A percentile compares a stretch with the other conserved stretches of the same genome.
Conservation (phyloP, 2,113 vertebrate species). For the Donacobius atricapilla region DNA sequence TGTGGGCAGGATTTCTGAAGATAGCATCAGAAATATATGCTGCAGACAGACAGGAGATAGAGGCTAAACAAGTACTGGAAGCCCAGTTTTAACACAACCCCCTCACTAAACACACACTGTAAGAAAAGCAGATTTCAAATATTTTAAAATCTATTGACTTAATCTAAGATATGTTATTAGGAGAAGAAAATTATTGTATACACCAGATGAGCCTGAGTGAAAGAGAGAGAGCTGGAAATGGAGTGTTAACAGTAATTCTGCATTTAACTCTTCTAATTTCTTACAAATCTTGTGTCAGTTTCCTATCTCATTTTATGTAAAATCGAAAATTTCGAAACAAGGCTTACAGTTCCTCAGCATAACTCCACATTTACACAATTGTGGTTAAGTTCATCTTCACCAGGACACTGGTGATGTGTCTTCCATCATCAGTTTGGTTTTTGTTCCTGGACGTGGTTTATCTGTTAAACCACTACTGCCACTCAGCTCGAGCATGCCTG, state of each 20-base stretch:
- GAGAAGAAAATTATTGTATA: background rate
- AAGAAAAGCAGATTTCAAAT: background rate
- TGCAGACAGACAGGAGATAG: background rate
- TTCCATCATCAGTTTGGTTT: background rate
- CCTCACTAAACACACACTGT: background rate
- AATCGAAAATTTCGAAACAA: background rate
- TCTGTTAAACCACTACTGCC: background rate
- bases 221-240: background rate
- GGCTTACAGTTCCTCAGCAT: background rate
- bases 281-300: background rate
- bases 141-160: background rate
- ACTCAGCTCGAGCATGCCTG: rapidly evolving
- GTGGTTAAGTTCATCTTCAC: background rate
- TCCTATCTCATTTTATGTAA: background rate
- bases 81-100: background rate
- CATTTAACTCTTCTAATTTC: background rate
- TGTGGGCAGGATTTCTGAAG: background rate
- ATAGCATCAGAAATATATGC: background rate
- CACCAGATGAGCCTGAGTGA: background rate
- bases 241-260: background rate
- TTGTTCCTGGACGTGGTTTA: background rate
- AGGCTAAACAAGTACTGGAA: background rate
- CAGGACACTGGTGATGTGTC: background rate
- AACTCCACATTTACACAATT: background rate
- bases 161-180: background rate